Evolutionary conservation across 1,140 invertebrate species (phyloP), one percentile per base, ranked within the genome.

Genomic region (Leguminivora glycinivorella): DNA sequence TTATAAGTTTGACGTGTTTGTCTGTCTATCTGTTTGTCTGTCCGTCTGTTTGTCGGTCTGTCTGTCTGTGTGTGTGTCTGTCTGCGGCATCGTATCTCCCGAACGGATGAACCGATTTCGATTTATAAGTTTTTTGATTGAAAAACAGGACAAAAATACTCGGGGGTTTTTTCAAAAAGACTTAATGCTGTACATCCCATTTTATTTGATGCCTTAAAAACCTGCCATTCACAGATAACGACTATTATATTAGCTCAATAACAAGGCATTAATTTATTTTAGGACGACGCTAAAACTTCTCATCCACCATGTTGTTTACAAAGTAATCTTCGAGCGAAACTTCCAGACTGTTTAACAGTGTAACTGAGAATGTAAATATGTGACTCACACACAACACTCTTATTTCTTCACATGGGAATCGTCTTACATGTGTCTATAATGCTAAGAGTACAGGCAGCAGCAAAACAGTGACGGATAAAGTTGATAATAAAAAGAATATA

Each of bases 361-460:
- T 43, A 43, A 17, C n/a, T n/a, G 40, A 43, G 40, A n/a, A 43
- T 43, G 40, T 43, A 43, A 43, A 43, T 43, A 43, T 43, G 40
- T 43, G 40, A 43, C 14, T 43, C 40, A 43, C 40, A 43, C 40
- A n/a, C n/a, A 43, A 43, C 40, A 43, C 40, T 43, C 40, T 17
- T 43, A 43, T 17, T 43, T n/a, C 14, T 43, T 43, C 40, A 43
- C 40, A 43, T 43, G 40, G 40, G 40, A 43, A 43, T 43, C 40
- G 17, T 43, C 40, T 43, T 43, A 43, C 40, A 43, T 43, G 6
- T 38, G 34, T 34, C 9, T 10, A 6, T 31, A 31, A 6, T 6
- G 29, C 6, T 2, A 1, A 34, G 0, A 38, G 34, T 38, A 34
- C 31, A 38, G 34, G 10, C 10, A 17, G 40, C 14, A 43, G 17